Conservation (phyloP, 2,113 vertebrate genomes). For the Ctenomys sociabilis region DNA sequence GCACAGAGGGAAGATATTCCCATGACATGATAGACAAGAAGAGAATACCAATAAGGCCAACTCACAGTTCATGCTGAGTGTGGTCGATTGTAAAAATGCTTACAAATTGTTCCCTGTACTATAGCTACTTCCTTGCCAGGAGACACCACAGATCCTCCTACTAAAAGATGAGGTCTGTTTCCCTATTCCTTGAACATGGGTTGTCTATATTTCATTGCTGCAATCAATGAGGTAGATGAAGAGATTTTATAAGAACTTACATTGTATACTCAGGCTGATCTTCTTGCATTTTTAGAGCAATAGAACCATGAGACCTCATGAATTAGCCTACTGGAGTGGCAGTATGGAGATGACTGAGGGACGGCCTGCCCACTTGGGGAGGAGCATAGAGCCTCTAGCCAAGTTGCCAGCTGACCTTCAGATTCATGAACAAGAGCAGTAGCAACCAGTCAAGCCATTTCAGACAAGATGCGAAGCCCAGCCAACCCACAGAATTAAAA, state of each 20-base stretch:
- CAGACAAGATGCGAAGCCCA: not conserved
- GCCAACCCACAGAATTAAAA: not conserved
- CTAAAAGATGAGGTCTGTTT: constrained; percentile 33
- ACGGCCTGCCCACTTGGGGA: not conserved
- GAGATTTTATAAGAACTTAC: constrained; percentile 29
- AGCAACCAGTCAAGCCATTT: not conserved
- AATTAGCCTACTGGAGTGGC: not conserved
- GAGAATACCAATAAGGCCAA: constrained; percentile 60
- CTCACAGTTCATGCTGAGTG: constrained; percentile 39
- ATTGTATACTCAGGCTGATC: not conserved
- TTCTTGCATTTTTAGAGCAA: not conserved
- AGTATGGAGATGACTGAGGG: not conserved
- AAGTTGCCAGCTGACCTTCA: not conserved
- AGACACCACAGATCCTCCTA: constrained; percentile 36
- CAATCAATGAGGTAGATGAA: constrained; percentile 14
- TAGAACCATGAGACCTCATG: not conserved
- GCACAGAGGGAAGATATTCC: constrained; percentile 32
- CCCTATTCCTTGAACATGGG: not conserved
- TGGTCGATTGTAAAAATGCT: constrained; percentile 54
- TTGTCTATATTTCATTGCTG: not conserved
- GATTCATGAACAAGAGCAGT: not conserved
- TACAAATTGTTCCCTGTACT: constrained; percentile 52
- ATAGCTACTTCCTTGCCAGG: not conserved
- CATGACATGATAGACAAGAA: constrained; percentile 50
- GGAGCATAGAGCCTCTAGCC: not conserved